Evolutionary conservation across 2,113 vertebrate species (phyloP), one percentile per base, ranked within the genome.

Genomic region (Aegotheles bennettii): DNA sequence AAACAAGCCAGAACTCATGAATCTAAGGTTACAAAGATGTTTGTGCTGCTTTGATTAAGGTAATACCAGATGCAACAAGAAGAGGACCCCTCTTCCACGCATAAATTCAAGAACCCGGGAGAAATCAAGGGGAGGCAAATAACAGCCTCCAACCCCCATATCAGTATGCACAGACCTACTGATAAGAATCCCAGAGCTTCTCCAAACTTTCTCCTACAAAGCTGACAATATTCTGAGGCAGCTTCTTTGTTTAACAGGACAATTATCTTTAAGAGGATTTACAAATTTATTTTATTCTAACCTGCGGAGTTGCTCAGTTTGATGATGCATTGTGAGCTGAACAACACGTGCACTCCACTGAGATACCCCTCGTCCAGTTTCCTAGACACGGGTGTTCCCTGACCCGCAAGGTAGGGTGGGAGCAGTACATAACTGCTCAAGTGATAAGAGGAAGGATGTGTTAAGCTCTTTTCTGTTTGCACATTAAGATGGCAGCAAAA

Each of bases 261-360:
- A 48, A 38, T 6, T 28, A 18, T 5, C 54, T 69, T 73, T 69
- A 47, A 25, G 1, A 12, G 26, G 17, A 92, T 23, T 57, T 59
- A 16, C 3, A 17, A 1, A 3, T 14, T 14, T 28, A 9, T 20
- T 59, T 43, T 71, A 11, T 51, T 82, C 74, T 48, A 84, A 78
- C 9, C 35, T 3, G 11, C 69, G 35, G 36, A 76, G 45, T 7
- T 51, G n/a, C 71, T 82, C 35, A 10, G 53, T 45, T n/a, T 40
- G 74, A 71, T 0, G 8, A 75, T 33, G 63, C 23, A 7, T 0
- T 51, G 60, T 23, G 65, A 87, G 59, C 48, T 36, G 50, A 87
- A 48, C 67, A 71, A 5, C 0, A 3, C 26, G 3, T 0, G 29
- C 45, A 29, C 35, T 29, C 11, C 36, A 23, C 26, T 7, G 65